These are phyloP conservation scores for Abrostola tripartita DNA, from an alignment of 2,888 invertebrate species.

Conservation along the genomic window DNA sequence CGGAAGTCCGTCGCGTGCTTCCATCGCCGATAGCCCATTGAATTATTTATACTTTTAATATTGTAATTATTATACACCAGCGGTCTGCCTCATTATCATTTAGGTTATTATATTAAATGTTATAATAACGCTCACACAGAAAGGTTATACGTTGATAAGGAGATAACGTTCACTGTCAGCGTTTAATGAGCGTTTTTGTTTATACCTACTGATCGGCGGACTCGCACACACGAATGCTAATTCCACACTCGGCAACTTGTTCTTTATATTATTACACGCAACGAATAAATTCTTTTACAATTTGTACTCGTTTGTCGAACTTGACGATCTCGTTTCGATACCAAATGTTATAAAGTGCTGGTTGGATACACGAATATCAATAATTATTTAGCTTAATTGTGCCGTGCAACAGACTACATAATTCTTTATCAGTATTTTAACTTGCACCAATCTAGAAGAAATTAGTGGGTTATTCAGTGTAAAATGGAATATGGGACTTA, in stretches of 20 bases:
- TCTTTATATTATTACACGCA: constrained; percentile 70
- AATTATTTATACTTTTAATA: constrained; percentile 88
- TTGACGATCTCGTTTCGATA: constrained; percentile 70
- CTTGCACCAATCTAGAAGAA: neutral
- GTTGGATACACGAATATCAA: constrained; percentile 36
- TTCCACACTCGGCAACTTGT: constrained; percentile 70
- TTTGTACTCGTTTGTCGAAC: constrained; percentile 81
- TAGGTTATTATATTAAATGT: constrained; percentile 86
- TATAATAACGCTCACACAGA: constrained; percentile 82
- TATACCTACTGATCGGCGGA: constrained; percentile 55
- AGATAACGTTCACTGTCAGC: constrained; percentile 79
- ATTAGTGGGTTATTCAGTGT: neutral
- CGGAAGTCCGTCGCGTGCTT: constrained; percentile 87
- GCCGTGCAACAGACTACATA: neutral
- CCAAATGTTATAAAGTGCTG: constrained; percentile 56
- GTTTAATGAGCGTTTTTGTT: constrained; percentile 74
- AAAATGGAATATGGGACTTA: too few relatives aligned
- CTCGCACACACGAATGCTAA: constrained; percentile 72
- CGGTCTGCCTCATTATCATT: constrained; percentile 84
- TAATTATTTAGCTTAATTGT: constrained; percentile 27
- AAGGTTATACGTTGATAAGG: constrained; percentile 83
- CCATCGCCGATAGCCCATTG: constrained; percentile 83
- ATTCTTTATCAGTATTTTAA: neutral
- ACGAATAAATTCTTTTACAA: constrained; percentile 76
- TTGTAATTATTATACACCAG: constrained; percentile 85